Evolutionary conservation across 2,797 vertebrate genomes (phyloP).

Genomic region (Valencia hispanica): DNA sequence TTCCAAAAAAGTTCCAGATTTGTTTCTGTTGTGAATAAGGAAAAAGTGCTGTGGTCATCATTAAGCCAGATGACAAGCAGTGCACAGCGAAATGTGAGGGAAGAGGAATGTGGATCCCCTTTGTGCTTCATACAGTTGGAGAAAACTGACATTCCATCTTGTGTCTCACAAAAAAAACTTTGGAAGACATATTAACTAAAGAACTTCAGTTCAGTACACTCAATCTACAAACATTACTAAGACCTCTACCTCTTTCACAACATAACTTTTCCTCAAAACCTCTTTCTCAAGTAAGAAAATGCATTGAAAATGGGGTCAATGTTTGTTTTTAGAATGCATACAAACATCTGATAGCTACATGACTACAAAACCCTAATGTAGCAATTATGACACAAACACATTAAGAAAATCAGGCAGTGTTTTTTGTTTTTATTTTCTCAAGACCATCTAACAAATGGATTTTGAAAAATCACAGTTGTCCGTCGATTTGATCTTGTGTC

Average conservation of each 20-base stretch:
- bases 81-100: not conserved
- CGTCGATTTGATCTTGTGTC: not conserved
- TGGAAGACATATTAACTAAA: not conserved
- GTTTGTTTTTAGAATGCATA: not conserved
- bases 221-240: not conserved
- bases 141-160: not conserved
- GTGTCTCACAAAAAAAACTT: not conserved
- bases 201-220: not conserved
- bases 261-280: not conserved
- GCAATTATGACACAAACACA: not conserved
- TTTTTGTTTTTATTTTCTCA: not conserved
- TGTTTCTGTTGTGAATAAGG: not conserved
- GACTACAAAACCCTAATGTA: not conserved
- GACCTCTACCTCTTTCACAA: no score
- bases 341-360: not conserved
- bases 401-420: not conserved
- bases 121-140: not conserved
- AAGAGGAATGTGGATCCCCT: not conserved
- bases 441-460: not conserved
- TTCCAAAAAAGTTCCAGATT: not conserved
- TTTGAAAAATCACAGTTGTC: not conserved
- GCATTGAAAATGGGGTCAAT: not conserved
- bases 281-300: not conserved
- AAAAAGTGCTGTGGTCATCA: not conserved
- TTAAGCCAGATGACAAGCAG: not conserved